Conservation (phyloP, 2,113 vertebrate species). For the Enhydra lutris region DNA sequence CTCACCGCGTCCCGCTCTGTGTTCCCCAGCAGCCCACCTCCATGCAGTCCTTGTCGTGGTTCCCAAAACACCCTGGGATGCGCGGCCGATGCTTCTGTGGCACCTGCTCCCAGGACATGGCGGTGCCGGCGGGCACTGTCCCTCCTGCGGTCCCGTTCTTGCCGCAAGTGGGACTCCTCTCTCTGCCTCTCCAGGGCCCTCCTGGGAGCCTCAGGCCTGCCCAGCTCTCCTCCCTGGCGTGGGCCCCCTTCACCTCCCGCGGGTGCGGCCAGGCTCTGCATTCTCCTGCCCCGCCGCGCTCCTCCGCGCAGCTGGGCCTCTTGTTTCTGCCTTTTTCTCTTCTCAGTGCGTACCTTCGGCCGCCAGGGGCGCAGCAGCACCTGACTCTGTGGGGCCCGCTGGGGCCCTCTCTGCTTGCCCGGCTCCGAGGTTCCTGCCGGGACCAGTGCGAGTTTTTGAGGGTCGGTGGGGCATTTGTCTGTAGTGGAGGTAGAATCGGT, state of each 20-base stretch:
- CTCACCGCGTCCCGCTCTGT: fast-evolving
- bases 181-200: fast-evolving
- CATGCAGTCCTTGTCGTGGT: not conserved
- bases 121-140: fast-evolving
- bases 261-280: no score
- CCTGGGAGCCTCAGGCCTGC: not conserved
- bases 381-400: not conserved
- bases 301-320: not conserved
- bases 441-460: not conserved
- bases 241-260: not conserved
- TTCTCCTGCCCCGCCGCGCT: fast-evolving
- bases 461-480: no score
- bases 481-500: no score
- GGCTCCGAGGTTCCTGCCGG: not conserved
- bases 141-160: fast-evolving
- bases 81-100: fast-evolving
- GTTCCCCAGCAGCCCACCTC: fast-evolving
- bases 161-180: no score
- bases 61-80: not conserved
- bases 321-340: no score
- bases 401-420: no score
- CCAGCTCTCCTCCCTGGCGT: fast-evolving
- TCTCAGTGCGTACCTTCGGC: not conserved
- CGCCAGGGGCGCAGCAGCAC: not conserved
- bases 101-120: fast-evolving